Base-by-base conservation (phyloP, 2,797 vertebrate species). In the Myotis planiceps region DNA sequence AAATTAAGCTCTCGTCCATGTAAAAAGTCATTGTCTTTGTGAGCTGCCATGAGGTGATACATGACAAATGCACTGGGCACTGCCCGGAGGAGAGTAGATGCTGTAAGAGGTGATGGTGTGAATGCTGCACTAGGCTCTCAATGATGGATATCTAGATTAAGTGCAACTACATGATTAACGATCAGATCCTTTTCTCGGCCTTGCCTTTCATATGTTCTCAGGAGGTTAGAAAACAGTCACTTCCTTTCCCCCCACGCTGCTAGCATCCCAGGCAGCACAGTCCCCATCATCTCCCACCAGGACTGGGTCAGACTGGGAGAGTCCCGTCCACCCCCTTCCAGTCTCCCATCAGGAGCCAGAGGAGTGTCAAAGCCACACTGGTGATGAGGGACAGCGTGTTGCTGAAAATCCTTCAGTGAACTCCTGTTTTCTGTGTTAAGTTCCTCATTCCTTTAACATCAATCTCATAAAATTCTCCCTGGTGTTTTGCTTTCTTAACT, bases 51-150 rank as follows among this genome's bases (percentile, higher is more conserved):
- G 45, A 88, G 21, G 9, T 15, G 60, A 14, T 2, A 32, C 10
- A 12, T 3, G n/a, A 19, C 12, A 27, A 10, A 9, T 8, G 4
- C 2, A 15, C 14, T 4, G 0, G 4, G 6, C 0, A 0, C 4
- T 2, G 2, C 19, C 19, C 8, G 13, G 37, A 29, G 3, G 18
- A 29, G 27, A 25, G 2, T 15, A 42, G 60, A 6, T 23, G 58
- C 4, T 3, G 1, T 6, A 6, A 6, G 32, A 3, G 55, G 55
- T 39, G 6, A n/a, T 1, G 25, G 13, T 8, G 9, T 34, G 29
- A 1, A 1, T 0, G n/a, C 5, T 0, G 9, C 2, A 3, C 1
- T 2, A 2, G 6, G 32, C 9, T 49, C 23, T 60, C 37, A 10
- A 6, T 29, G 12, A 7, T 1, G 19, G 9, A 4, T 23, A 0